Evolutionary conservation across 2,888 invertebrate genomes (phyloP), one percentile per base, ranked within the genome.

Genomic region (Mycalesis mineus): DNA sequence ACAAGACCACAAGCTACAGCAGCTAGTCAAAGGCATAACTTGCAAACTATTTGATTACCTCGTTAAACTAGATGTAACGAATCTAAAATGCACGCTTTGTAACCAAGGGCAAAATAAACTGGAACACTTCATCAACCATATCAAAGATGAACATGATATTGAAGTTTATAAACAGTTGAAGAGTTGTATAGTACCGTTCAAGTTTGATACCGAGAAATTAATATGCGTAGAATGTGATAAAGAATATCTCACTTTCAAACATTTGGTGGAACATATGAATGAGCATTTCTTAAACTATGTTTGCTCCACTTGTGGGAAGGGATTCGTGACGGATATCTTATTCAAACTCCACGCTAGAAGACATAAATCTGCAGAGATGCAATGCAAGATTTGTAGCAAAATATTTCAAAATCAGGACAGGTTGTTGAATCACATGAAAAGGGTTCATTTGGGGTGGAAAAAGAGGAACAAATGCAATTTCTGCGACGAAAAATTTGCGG

Each of bases 231-330:
- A 79, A 0, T 85, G 84, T 55, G 56, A 64, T 0, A 57, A 64
- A 0, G 69, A 68, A 15, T 81, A 75, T 55, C 61, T 63, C 2
- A 74, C 70, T 0, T 85, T 84, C 57, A 82, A 84, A 63, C 65
- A 74, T 0, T 58, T 84, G 0, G 78, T 78, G 33, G 78, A 80
- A 50, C 84, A 84, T 40, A 84, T 84, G 84, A 82, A 80, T 51
- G 66, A 69, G 0, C 84, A 84, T 67, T 83, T 72, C 17, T 71
- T 73, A 1, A 80, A 82, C 57, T 79, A 75, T 47, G 61, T 75
- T 7, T 84, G 84, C 44, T 68, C 73, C 1, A 65, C 73, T 14
- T 80, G 82, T 48, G 73, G 73, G 0, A 67, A 74, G 4, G 70
- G 74, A 0, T 82, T 74, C 55, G 71, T 80, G 0, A 73, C 72